These are phyloP conservation scores for Poeciliopsis turrubarensis DNA, from an alignment of 2,113 vertebrate genomes.

Conservation along the genomic window DNA sequence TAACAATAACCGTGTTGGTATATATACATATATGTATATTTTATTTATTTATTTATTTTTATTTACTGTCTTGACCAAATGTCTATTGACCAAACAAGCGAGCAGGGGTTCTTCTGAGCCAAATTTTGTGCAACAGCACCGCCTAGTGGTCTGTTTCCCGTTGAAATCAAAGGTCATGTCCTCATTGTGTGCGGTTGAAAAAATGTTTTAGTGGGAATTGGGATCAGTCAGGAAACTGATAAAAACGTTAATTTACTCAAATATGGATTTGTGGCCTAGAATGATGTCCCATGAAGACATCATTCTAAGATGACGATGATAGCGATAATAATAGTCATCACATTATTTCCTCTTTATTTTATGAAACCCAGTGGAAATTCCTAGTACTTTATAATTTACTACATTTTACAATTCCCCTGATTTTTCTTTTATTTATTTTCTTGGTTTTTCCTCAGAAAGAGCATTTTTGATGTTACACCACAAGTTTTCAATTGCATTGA, in stretches of 20 bases:
- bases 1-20: neutral
- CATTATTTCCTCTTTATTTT: too few species aligned
- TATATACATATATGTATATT: neutral
- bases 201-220: neutral
- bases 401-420: neutral
- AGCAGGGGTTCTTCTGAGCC: neutral
- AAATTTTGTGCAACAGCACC: conserved; percentile 37
- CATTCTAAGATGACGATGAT: neutral
- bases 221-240: neutral
- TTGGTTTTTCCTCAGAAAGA: neutral
- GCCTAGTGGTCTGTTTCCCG: neutral
- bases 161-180: neutral
- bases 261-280: neutral
- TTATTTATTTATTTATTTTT: too few species aligned
- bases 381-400: too few species aligned
- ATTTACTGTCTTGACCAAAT: conserved; percentile 49
- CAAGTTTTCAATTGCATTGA: neutral
- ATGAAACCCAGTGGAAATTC: too few species aligned
- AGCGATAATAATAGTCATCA: too few species aligned
- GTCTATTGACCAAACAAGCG: neutral
- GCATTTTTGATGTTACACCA: neutral
- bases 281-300: neutral
- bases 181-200: neutral
- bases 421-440: too few species aligned
- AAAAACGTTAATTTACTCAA: neutral